Percentiles rank a stretch among this genome's conserved stretches.
Conservation (phyloP, 1,140 invertebrate species). For the Dryas iulia region DNA sequence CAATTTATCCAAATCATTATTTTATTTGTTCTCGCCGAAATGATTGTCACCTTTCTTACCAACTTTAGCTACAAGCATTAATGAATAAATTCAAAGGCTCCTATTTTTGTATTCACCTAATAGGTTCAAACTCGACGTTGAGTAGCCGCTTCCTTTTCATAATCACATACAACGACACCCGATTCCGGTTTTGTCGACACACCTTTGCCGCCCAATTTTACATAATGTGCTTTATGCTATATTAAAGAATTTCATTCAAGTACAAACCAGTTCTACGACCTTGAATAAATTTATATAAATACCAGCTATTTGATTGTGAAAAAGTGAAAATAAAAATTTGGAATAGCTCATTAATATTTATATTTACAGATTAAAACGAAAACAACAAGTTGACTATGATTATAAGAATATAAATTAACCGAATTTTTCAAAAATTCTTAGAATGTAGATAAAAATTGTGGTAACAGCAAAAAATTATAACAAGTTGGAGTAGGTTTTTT, state of each 20-base stretch:
- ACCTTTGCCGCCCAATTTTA: slow-evolving; percentile 34
- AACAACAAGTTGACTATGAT: too few relatives aligned
- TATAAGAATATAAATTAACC: too few relatives aligned
- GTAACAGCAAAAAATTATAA: too few relatives aligned
- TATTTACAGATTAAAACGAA: not conserved
- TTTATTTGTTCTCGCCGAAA: not conserved
- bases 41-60: not conserved
- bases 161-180: slow-evolving; percentile 49
- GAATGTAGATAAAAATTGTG: too few relatives aligned
- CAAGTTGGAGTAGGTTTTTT: too few relatives aligned
- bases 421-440: too few relatives aligned
- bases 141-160: slow-evolving; percentile 55
- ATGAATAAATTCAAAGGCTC: slow-evolving; percentile 15
- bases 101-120: slow-evolving; percentile 31
- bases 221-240: slow-evolving; percentile 28
- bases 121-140: slow-evolving; percentile 37
- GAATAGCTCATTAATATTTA: not conserved
- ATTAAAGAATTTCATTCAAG: slow-evolving; percentile 32
- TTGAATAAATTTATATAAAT: slow-evolving; percentile 22
- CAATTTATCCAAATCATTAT: too few relatives aligned
- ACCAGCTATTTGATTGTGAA: not conserved
- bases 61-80: not conserved
- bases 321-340: not conserved
- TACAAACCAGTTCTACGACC: slow-evolving; percentile 41
- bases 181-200: slow-evolving; percentile 44